Evolutionary conservation across 1,140 invertebrate genomes (phyloP).

Genomic region (Eubasilissa regina): DNA sequence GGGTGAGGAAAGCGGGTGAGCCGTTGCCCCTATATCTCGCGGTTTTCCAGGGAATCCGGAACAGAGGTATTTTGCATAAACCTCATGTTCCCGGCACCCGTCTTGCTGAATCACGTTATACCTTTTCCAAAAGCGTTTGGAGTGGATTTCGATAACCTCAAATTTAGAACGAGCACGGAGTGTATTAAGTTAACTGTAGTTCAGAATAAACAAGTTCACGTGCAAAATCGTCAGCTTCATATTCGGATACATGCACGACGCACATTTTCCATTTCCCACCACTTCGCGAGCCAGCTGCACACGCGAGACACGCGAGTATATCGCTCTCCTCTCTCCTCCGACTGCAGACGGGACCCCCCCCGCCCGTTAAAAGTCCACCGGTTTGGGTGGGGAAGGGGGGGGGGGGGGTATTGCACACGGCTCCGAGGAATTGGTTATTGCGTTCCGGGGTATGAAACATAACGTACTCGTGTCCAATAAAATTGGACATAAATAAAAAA

Average conservation of each 20-base stretch:
- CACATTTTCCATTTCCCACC: too few species aligned
- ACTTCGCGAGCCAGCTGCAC: too few species aligned
- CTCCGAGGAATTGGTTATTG: slow-evolving; percentile 32
- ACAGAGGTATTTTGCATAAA: neutral
- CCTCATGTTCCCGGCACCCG: neutral
- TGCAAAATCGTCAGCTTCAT: too few species aligned
- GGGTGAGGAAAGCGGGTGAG: slow-evolving; percentile 52
- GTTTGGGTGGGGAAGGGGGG: neutral
- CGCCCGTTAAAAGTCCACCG: neutral
- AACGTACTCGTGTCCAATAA: slow-evolving; percentile 48
- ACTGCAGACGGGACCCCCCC: neutral
- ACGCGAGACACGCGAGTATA: too few species aligned
- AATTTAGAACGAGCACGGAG: too few species aligned
- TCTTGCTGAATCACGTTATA: too few species aligned
- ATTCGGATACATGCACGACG: too few species aligned
- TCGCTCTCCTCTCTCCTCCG: too few species aligned
- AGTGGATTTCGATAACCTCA: too few species aligned
- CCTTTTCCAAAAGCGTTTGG: too few species aligned
- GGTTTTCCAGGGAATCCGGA: neutral
- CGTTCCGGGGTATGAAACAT: slow-evolving; percentile 49
- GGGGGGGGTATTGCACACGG: neutral
- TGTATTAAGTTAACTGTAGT: too few species aligned
- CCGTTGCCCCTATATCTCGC: neutral
- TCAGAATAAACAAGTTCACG: too few species aligned
- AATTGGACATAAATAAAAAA: slow-evolving; percentile 51